These are phyloP conservation scores for Drosophila lacteicornis DNA, from an alignment of 1,140 invertebrate species.

Conservation along the genomic window DNA sequence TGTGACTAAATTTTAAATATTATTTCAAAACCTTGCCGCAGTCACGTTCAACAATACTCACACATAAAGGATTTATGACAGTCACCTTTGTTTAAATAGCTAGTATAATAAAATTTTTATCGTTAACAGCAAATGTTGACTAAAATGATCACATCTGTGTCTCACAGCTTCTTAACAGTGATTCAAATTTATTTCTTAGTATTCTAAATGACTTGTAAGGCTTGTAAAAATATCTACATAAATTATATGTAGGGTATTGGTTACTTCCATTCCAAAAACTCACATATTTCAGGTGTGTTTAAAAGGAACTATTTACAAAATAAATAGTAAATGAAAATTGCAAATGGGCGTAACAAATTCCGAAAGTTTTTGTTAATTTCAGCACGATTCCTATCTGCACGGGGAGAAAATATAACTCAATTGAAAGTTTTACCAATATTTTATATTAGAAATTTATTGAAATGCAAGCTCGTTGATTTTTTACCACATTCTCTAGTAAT, in stretches of 20 bases:
- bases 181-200: not conserved
- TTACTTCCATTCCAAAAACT: not conserved
- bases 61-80: not conserved
- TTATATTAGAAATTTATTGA: not conserved
- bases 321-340: not conserved
- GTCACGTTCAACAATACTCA: not conserved
- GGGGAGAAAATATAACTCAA: not conserved
- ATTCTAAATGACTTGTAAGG: not conserved
- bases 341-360: conserved; percentile 14
- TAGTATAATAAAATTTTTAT: too few species aligned
- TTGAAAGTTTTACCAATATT: too few species aligned
- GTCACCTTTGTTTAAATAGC: too few species aligned
- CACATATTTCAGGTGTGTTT: not conserved
- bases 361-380: conserved; percentile 14
- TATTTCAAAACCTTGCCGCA: not conserved
- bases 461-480: too few species aligned
- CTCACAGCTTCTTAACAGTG: not conserved
- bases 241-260: not conserved
- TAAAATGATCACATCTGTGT: not conserved
- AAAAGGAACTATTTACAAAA: not conserved
- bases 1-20: conserved; percentile 2
- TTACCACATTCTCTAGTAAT: too few species aligned
- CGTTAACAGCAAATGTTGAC: not conserved
- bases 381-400: conserved; percentile 1
- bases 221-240: not conserved